phyloP scores from a whole-genome alignment of 1,140 invertebrate species.

The Nasonia giraulti region DNA sequence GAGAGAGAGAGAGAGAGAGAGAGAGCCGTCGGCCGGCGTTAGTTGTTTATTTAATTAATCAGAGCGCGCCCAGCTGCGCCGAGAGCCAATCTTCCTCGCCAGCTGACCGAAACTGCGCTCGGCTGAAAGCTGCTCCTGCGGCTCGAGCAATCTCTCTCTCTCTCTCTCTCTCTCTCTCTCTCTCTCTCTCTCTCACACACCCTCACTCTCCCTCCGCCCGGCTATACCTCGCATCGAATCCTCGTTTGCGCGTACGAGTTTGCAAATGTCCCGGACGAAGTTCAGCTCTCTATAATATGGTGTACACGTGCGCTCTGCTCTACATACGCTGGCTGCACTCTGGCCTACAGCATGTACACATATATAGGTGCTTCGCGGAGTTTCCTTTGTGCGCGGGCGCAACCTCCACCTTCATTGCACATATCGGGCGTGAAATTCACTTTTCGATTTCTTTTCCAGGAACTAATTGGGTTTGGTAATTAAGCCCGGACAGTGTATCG shows the following conservation, averaged over 20 bases:
- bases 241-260: not conserved
- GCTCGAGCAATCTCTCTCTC: not conserved
- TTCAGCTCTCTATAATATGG: slow-evolving; percentile 15
- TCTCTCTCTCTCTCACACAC: not conserved
- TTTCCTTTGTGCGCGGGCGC: not conserved
- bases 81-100: not conserved
- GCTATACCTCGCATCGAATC: not conserved
- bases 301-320: not conserved
- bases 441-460: not conserved
- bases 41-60: not conserved
- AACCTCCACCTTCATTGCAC: slow-evolving; percentile 3
- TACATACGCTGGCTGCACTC: not conserved
- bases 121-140: too few relatives aligned
- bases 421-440: slow-evolving; percentile 11
- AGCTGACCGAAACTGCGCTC: not conserved
- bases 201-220: not conserved
- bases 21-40: not conserved
- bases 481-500: not conserved
- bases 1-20: too few relatives aligned
- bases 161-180: too few relatives aligned
- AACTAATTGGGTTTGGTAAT: slow-evolving; percentile 23
- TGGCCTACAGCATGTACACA: not conserved
- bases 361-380: not conserved
- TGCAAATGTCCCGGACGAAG: not conserved
- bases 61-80: not conserved